A percentile compares a stretch with the other conserved stretches of the same genome.
phyloP scores from a whole-genome alignment of 1,140 invertebrate species.

The Trichogramma pretiosum region DNA sequence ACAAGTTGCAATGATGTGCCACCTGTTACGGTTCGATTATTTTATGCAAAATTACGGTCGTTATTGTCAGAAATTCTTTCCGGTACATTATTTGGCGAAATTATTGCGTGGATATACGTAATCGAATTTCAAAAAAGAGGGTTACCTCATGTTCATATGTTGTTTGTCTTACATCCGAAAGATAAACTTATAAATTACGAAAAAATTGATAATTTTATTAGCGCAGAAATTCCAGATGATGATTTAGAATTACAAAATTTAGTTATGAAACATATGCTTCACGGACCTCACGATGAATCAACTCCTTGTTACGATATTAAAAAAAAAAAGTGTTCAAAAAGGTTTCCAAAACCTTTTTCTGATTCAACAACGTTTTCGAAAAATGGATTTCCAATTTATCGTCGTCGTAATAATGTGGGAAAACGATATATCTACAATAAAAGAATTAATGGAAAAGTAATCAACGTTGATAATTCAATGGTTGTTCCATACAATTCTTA shows the following conservation, averaged over 20 bases:
- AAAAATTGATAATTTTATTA: conserved; percentile 1
- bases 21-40: background rate
- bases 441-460: background rate
- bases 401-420: background rate
- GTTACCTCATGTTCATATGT: background rate
- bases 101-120: background rate
- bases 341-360: background rate
- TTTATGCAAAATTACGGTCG: background rate
- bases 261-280: background rate
- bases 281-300: background rate
- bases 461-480: conserved; percentile 4
- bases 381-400: background rate
- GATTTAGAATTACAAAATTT: background rate
- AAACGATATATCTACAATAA: background rate
- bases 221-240: background rate
- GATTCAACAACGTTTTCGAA: background rate
- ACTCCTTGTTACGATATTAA: background rate
- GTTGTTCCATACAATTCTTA: conserved; percentile 1
- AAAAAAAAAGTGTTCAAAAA: background rate
- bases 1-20: conserved; percentile 3
- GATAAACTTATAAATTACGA: background rate
- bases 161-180: background rate
- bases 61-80: background rate
- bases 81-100: background rate
- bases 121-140: conserved; percentile 3